Base-by-base conservation (phyloP, 2,797 vertebrate genomes). In the Alosa sapidissima region DNA sequence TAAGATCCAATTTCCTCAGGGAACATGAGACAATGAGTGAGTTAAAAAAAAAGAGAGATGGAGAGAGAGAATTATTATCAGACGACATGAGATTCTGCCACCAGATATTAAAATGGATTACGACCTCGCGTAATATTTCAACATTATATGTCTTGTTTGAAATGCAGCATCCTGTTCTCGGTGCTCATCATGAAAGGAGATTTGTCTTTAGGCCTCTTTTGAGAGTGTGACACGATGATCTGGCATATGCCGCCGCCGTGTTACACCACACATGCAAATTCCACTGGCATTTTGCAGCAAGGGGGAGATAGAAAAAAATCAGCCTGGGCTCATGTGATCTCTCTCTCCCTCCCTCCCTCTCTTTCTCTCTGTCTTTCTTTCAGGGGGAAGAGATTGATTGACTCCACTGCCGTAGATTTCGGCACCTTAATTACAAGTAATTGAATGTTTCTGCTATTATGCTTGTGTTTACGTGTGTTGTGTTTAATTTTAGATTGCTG, bases 401-500 rank as follows among this genome's bases (percentile, higher is more conserved):
- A 91, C 91, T 92, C 91, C 88, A 87, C 84, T n/a, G 83, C 84
- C 88, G 84, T 87, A 90, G 85, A 91, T 91, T 91, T 89, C 82
- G 5, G n/a, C 84, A 87, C 91, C 88, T 87, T 93, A 94, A 94
- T 95, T 93, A 92, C 83, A 85, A 89, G 87, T 94, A 94, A 95
- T 95, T 93, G 90, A 89, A 93, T 92, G 92, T 93, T 94, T 94
- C 88, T 65, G 51, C 87, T 83, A 88, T 90, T 90, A 89, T 88
- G 89, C 84, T 87, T 86, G 81, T 94, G 93, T 95, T 95, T 94
- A 93, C 86, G 91, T 90, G 88, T 92, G 92, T 93, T 93, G 91
- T 92, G 90, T 91, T 95, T 94, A 92, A 94, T 94, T 94, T 94
- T 90, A 89, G 89, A 93, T 91, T 89, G 91, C 89, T 87, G 88